These are phyloP conservation scores for Bufotes viridis DNA, from an alignment of 2,797 vertebrate genomes.

Conservation along the genomic window DNA sequence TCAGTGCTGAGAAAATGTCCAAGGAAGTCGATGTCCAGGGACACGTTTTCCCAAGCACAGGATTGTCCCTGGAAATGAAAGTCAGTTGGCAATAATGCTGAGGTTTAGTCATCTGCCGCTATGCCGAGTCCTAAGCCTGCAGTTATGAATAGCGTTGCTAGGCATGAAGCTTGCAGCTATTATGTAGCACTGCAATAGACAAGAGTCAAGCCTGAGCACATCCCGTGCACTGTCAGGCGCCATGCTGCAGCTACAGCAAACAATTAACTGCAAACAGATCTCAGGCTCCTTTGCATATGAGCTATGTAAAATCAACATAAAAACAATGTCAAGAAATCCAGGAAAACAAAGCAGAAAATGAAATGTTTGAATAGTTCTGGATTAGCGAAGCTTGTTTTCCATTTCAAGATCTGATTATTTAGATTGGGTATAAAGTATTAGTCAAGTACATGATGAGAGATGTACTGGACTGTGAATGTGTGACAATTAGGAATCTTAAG, in stretches of 20 bases:
- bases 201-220: conserved; percentile 49
- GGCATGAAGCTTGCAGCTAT: conserved; percentile 46
- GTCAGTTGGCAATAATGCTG: conserved; percentile 12
- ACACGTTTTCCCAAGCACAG: background rate
- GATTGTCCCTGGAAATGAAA: background rate
- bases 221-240: conserved; percentile 46
- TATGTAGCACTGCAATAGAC: conserved; percentile 27
- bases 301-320: conserved; percentile 44
- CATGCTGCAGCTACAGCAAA: conserved; percentile 42
- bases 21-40: background rate
- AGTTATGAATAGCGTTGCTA: conserved; percentile 54
- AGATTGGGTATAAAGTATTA: conserved; percentile 14
- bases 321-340: conserved; percentile 32
- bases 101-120: background rate
- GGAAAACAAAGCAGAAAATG: conserved; percentile 14
- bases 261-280: conserved; percentile 50
- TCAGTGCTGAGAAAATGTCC: background rate
- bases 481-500: background rate
- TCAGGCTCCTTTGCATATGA: conserved; percentile 28
- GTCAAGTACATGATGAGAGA: conserved; percentile 6
- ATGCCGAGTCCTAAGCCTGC: background rate
- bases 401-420: conserved; percentile 1
- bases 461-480: conserved; percentile 9
- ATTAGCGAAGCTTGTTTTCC: conserved; percentile 19
- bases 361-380: conserved; percentile 4